These are phyloP conservation scores for Perithous albicinctus DNA, from an alignment of 2,888 invertebrate species.

Conservation along the genomic window DNA sequence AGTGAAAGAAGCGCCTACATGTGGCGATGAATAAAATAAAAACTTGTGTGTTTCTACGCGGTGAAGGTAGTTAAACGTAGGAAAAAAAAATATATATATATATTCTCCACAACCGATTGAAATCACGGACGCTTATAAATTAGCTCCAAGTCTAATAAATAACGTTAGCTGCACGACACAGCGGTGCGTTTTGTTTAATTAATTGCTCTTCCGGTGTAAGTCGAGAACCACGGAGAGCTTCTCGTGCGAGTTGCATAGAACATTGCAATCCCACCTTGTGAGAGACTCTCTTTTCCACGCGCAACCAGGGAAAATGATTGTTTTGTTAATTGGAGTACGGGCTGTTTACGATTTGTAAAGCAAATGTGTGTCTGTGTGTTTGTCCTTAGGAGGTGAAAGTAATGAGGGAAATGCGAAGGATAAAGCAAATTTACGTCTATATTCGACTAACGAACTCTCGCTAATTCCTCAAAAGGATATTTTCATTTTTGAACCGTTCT, in stretches of 20 bases:
- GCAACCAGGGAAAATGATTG: constrained; percentile 54
- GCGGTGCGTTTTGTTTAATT: constrained; percentile 65
- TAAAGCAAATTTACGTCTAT: constrained; percentile 53
- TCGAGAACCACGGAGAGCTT: constrained; percentile 16
- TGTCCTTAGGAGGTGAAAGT: constrained; percentile 66
- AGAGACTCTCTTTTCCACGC: constrained; percentile 4
- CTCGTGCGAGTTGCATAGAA: constrained; percentile 21
- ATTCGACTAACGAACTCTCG: constrained; percentile 30
- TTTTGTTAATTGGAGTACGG: constrained; percentile 64
- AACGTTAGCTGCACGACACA: constrained; percentile 41
- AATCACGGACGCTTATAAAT: constrained; percentile 63
- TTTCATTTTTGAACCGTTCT: constrained; percentile 13
- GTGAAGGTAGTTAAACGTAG: background rate
- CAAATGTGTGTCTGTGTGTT: constrained; percentile 35
- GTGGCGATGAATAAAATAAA: background rate
- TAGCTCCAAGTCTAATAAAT: constrained; percentile 58
- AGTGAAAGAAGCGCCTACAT: background rate
- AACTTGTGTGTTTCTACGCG: background rate
- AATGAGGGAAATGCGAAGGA: constrained; percentile 59
- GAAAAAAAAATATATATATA: too few species aligned
- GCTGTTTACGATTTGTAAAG: constrained; percentile 47
- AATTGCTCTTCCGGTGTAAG: constrained; percentile 56
- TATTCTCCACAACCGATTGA: constrained; percentile 49
- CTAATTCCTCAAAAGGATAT: constrained; percentile 17
- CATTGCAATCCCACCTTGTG: background rate